Evolutionary conservation across 2,113 vertebrate genomes (phyloP), one percentile per base, ranked within the genome.

Genomic region (Solea solea): DNA sequence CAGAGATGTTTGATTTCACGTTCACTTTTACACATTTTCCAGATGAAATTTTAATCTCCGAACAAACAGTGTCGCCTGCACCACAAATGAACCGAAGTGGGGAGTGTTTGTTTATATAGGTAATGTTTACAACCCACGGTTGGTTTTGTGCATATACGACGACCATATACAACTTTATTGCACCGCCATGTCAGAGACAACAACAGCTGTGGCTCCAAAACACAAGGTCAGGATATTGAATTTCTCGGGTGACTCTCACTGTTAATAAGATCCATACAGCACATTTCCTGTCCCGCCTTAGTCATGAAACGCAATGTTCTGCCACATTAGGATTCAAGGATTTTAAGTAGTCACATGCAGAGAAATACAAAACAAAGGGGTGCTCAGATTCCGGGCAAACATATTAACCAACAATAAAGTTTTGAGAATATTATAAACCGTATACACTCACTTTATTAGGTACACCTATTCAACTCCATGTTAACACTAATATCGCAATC

Each of bases 141-240:
- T 64, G 59, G 7, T 44, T 63, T 64, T 51, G 77, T 67, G 70
- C 39, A 63, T 15, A 52, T 25, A 52, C 3, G 4, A 8, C n/a
- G 15, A 9, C n/a, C 16, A 55, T 55, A 27, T 66, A 64, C 2
- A 14, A 12, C 44, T 87, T 88, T 70, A 89, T 64, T 45, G 66
- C 72, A 16, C 11, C 8, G 40, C 50, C 51, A 80, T 45, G 49
- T 75, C 46, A 34, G 42, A 74, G 74, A 46, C 51, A 28, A 68
- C 60, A 40, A 21, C 15, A 42, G 21, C 4, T 21, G 63, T 46
- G 9, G 49, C 64, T 45, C 27, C 54, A 60, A 34, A 44, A 70
- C 56, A 68, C 9, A n/a, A 48, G 2, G 54, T 56, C 82, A 89
- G 86, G 85, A 87, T 85, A 86, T 86, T 84, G 78, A 70, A 78